phyloP scores from a whole-genome alignment of 2,113 vertebrate genomes.

The Calyptomena viridis region DNA sequence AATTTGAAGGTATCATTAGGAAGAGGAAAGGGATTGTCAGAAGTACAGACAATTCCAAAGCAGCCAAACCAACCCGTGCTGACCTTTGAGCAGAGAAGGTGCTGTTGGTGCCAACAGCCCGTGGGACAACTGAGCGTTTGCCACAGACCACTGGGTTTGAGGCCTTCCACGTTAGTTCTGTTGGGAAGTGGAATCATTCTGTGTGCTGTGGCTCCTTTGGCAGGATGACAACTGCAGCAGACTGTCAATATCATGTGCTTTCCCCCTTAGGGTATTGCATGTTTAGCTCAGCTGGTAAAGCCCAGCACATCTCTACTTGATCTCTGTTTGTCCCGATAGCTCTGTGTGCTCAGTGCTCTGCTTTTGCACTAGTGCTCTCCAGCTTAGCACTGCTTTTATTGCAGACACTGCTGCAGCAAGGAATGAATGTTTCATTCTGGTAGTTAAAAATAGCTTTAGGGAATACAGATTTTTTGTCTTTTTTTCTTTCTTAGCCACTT shows the following conservation, averaged over 20 bases:
- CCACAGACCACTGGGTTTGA: neutral
- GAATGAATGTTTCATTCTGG: neutral
- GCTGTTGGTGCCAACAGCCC: neutral
- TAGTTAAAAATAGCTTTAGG: neutral
- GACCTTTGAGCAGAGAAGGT: neutral
- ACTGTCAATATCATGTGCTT: neutral
- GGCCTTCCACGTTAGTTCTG: neutral
- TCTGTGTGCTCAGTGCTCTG: neutral
- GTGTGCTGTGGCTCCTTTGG: neutral
- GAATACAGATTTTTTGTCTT: neutral
- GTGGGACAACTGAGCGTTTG: neutral
- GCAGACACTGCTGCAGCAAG: neutral
- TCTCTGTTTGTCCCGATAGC: neutral
- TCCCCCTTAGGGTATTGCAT: neutral
- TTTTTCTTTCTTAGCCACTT: neutral
- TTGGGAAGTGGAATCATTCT: neutral
- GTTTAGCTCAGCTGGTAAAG: constrained; percentile 28
- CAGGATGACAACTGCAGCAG: constrained; percentile 24
- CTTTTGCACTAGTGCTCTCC: neutral
- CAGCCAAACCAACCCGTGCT: neutral
- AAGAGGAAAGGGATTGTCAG: neutral
- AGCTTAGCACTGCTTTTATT: neutral
- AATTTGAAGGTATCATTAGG: neutral
- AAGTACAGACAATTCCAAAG: neutral
- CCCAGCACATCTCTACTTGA: neutral